A percentile compares a stretch with the other conserved stretches of the same genome.
These are phyloP conservation scores for Ptychoptera albimana DNA, from an alignment of 2,888 invertebrate species.

Conservation along the genomic window DNA sequence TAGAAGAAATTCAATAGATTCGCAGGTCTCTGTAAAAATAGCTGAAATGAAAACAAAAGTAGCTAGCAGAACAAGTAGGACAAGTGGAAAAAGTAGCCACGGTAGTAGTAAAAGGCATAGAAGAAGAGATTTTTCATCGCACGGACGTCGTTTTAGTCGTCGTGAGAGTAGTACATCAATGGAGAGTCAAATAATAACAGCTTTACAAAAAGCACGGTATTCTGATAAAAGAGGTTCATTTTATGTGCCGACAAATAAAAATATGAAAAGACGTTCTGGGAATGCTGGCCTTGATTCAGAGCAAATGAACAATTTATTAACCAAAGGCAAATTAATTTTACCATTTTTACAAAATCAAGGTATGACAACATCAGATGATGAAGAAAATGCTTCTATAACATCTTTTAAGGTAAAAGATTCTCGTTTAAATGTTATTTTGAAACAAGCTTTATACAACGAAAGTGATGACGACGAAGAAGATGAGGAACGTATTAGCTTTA, in stretches of 20 bases:
- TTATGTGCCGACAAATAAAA: slow-evolving; percentile 20
- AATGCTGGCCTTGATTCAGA: slow-evolving; percentile 24
- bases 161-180: slow-evolving; percentile 61
- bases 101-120: slow-evolving; percentile 16
- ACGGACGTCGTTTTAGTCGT: slow-evolving; percentile 21
- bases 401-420: slow-evolving; percentile 29
- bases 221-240: slow-evolving; percentile 15
- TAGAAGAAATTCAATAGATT: slow-evolving; percentile 72
- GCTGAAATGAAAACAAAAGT: slow-evolving; percentile 69
- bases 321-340: slow-evolving; percentile 23
- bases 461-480: slow-evolving; percentile 18
- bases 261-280: slow-evolving; percentile 21
- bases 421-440: slow-evolving; percentile 26
- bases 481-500: not conserved
- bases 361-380: slow-evolving; percentile 28
- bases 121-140: slow-evolving; percentile 21
- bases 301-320: slow-evolving; percentile 24
- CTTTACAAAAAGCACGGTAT: slow-evolving; percentile 28
- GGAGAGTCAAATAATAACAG: slow-evolving; percentile 50
- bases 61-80: slow-evolving; percentile 33
- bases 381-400: slow-evolving; percentile 24
- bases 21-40: slow-evolving; percentile 70
- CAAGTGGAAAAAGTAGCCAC: slow-evolving; percentile 11
- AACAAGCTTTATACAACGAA: slow-evolving; percentile 15
- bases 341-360: slow-evolving; percentile 30